These are phyloP conservation scores for Noctua janthe DNA, from an alignment of 2,888 invertebrate genomes.

Conservation along the genomic window DNA sequence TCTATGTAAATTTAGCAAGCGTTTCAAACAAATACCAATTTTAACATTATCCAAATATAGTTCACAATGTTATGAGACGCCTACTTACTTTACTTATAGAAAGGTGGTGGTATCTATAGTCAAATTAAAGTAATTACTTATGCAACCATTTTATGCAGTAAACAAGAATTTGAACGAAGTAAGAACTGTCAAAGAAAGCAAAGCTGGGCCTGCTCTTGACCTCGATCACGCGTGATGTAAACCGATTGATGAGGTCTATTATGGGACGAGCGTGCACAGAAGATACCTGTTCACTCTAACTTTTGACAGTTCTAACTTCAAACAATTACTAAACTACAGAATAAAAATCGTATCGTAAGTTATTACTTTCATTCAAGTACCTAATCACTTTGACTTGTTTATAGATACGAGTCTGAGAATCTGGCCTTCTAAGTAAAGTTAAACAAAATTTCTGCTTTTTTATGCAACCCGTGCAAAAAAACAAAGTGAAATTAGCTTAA, in stretches of 20 bases:
- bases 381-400: not conserved
- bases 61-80: not conserved
- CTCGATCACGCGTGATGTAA: too few relatives aligned
- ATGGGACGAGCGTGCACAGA: too few relatives aligned
- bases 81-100: not conserved
- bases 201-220: too few relatives aligned
- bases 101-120: not conserved
- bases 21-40: not conserved
- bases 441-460: not conserved
- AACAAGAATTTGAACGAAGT: too few relatives aligned
- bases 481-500: not conserved
- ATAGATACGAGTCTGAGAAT: not conserved
- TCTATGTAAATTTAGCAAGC: not conserved
- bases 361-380: not conserved
- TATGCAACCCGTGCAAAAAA: not conserved
- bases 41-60: not conserved
- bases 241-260: too few relatives aligned
- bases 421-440: not conserved
- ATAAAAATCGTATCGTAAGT: too few relatives aligned
- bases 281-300: too few relatives aligned
- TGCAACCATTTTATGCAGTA: not conserved
- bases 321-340: too few relatives aligned
- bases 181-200: not conserved
- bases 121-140: not conserved
- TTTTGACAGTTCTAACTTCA: too few relatives aligned